These are phyloP conservation scores for Phaonia tiefii DNA, from an alignment of 2,888 invertebrate species.

Conservation along the genomic window DNA sequence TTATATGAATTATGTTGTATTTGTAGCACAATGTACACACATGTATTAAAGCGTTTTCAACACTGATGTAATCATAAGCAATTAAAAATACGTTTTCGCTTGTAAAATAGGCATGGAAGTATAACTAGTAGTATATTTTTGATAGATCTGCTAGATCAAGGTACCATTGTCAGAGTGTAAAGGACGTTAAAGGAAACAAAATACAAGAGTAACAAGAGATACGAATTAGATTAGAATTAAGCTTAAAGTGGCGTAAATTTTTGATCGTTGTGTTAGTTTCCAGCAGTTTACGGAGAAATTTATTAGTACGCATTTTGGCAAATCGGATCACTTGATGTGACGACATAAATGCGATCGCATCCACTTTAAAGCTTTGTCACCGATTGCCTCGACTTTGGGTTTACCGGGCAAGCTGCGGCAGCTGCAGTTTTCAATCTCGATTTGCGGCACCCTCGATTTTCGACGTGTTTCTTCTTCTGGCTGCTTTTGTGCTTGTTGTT, in stretches of 20 bases:
- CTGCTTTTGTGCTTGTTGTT: conserved; percentile 31
- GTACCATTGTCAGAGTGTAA: conserved; percentile 46
- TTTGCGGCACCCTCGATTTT: conserved; percentile 58
- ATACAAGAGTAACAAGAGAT: conserved; percentile 28
- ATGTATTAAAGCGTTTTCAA: too few species aligned
- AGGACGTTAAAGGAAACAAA: conserved; percentile 20
- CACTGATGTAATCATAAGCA: too few species aligned
- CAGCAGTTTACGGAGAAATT: conserved; percentile 3
- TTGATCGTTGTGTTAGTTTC: conserved; percentile 8
- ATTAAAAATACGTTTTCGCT: neutral
- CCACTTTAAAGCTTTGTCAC: conserved; percentile 80
- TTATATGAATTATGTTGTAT: conserved; percentile 47
- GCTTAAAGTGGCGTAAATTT: conserved; percentile 6
- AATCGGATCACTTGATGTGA: conserved; percentile 76
- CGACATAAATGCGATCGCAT: conserved; percentile 80
- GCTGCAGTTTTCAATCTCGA: conserved; percentile 71
- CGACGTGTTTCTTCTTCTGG: conserved; percentile 31
- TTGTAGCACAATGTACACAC: conserved; percentile 33
- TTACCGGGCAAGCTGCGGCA: conserved; percentile 76
- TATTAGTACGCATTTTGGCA: neutral
- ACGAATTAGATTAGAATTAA: conserved; percentile 5
- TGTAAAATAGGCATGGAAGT: conserved; percentile 37
- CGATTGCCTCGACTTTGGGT: conserved; percentile 79
- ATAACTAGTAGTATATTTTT: conserved; percentile 16
- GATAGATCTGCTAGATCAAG: conserved; percentile 48